phyloP scores from a whole-genome alignment of 2,113 vertebrate genomes.

The Hyaena hyaena region DNA sequence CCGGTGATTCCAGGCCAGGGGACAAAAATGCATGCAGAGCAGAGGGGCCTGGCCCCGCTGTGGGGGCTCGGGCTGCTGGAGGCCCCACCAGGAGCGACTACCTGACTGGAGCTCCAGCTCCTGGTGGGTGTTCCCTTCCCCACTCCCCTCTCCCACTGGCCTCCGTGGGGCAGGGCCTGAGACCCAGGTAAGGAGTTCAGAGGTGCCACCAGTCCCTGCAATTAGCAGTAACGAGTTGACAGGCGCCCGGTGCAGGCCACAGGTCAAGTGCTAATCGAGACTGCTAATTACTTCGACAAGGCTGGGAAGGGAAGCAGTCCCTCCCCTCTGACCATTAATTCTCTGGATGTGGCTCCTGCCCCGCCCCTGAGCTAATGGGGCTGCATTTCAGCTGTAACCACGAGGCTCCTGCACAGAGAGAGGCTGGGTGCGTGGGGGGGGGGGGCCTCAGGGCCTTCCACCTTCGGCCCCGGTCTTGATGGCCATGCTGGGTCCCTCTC shows the following conservation, averaged over 20 bases:
- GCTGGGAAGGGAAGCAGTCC: not conserved
- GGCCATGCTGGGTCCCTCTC: not conserved
- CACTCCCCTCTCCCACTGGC: not conserved
- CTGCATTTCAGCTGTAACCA: not conserved
- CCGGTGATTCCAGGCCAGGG: not conserved
- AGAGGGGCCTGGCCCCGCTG: not conserved
- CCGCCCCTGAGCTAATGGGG: not conserved
- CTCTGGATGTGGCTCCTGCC: not conserved
- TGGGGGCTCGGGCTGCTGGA: not conserved
- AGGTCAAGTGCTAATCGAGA: not conserved
- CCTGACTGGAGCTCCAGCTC: too few species aligned
- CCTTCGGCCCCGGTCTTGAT: not conserved
- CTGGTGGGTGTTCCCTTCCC: not conserved
- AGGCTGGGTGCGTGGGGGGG: not conserved
- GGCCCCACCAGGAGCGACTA: not conserved
- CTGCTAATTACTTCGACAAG: slow-evolving; percentile 1
- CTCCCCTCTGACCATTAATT: not conserved
- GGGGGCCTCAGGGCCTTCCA: too few species aligned
- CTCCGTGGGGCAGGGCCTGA: not conserved
- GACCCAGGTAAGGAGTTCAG: not conserved
- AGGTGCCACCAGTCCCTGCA: not conserved
- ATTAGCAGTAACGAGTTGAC: slow-evolving; percentile 47
- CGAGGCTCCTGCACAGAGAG: not conserved
- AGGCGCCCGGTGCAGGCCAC: not conserved
- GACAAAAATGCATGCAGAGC: not conserved